These are phyloP conservation scores for Periplaneta americana DNA, from an alignment of 1,140 invertebrate genomes.

Conservation along the genomic window DNA sequence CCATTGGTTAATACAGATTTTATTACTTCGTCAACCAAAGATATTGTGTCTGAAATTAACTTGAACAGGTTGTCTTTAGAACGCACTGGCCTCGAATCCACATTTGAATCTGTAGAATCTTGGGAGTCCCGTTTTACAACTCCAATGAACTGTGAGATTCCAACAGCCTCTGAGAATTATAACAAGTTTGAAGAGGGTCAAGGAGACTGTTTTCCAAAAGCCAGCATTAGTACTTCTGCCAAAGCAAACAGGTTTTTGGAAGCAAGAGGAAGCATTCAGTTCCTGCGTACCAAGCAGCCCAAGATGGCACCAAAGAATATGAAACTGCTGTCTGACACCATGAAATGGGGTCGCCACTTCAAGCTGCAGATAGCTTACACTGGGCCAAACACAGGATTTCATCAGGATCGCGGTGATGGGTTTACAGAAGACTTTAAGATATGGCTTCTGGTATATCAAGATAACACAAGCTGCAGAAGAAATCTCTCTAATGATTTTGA, in stretches of 20 bases:
- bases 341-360: slow-evolving; percentile 49
- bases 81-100: not conserved
- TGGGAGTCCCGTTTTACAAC: not conserved
- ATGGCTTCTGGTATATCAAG: slow-evolving; percentile 41
- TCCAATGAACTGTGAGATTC: not conserved
- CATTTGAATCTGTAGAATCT: not conserved
- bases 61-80: not conserved
- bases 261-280: slow-evolving; percentile 1
- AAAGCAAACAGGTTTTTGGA: not conserved
- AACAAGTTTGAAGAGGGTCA: not conserved
- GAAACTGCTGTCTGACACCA: slow-evolving; percentile 36
- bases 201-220: not conserved
- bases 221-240: not conserved
- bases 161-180: not conserved
- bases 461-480: slow-evolving; percentile 47
- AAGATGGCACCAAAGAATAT: not conserved
- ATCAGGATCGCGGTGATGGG: slow-evolving; percentile 29
- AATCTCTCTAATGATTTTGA: slow-evolving; percentile 47
- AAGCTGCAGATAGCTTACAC: slow-evolving; percentile 48
- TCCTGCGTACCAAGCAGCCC: not conserved
- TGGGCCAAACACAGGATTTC: slow-evolving; percentile 37
- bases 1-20: not conserved
- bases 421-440: not conserved
- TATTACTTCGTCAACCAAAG: not conserved
- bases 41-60: not conserved